These are phyloP conservation scores for Monopterus albus DNA, from an alignment of 2,113 vertebrate genomes.

Conservation along the genomic window DNA sequence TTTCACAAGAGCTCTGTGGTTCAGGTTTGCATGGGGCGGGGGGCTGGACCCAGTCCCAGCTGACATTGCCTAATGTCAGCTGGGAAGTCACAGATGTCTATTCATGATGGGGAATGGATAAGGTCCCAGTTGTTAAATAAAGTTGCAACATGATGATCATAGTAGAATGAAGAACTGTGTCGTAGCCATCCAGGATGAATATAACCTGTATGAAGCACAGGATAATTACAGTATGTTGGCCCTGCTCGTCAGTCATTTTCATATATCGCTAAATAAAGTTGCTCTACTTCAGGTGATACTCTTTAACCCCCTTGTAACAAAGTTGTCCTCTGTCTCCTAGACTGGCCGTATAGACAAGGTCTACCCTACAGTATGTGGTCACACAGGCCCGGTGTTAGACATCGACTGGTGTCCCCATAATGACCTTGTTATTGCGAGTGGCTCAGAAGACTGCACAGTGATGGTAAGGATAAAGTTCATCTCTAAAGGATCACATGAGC, in stretches of 20 bases:
- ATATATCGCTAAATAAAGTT: constrained; percentile 1
- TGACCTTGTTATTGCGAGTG: constrained; percentile 94
- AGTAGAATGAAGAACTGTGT: background rate
- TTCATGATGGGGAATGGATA: too few species aligned
- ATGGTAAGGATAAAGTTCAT: constrained; percentile 84
- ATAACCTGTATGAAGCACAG: background rate
- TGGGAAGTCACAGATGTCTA: too few species aligned
- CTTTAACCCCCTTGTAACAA: background rate
- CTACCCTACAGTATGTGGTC: constrained; percentile 96
- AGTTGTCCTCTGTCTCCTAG: constrained; percentile 44
- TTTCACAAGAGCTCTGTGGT: background rate
- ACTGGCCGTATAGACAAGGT: constrained; percentile 82
- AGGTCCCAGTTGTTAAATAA: too few species aligned
- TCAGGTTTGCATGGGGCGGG: background rate
- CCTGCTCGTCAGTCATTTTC: constrained; percentile 5
- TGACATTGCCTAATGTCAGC: too few species aligned
- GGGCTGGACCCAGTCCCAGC: too few species aligned
- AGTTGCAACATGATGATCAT: too few species aligned
- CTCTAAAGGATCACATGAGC: background rate
- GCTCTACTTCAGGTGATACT: background rate
- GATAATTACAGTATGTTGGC: background rate
- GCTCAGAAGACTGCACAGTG: constrained; percentile 95
- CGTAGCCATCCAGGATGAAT: background rate
- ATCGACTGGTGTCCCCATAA: constrained; percentile 99
- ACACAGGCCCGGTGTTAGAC: constrained; percentile 96